Percentiles rank a stretch among this genome's conserved stretches.
Evolutionary conservation across 2,888 invertebrate species (phyloP).

Genomic region (Dryocosmus kuriphilus): DNA sequence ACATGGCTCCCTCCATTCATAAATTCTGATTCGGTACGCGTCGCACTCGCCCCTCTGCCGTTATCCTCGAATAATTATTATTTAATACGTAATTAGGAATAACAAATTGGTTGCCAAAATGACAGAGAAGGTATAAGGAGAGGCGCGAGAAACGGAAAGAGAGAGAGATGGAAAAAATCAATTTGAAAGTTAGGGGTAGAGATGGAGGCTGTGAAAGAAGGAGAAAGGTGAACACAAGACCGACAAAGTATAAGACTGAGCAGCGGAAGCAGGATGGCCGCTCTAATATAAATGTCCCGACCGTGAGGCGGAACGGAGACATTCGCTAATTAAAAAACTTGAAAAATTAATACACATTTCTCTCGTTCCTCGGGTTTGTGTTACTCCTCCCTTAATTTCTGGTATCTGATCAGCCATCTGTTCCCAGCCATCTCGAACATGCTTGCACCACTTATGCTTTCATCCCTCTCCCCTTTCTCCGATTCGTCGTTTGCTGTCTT

Average conservation of each 20-base stretch:
- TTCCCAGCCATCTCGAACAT: slow-evolving; percentile 64
- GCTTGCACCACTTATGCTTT: slow-evolving; percentile 40
- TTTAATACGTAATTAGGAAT: slow-evolving; percentile 72
- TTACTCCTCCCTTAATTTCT: slow-evolving; percentile 74
- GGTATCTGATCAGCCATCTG: slow-evolving; percentile 78
- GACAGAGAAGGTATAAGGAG: slow-evolving; percentile 54
- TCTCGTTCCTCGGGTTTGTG: slow-evolving; percentile 69
- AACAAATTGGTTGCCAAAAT: slow-evolving; percentile 65
- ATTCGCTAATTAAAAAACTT: slow-evolving; percentile 78
- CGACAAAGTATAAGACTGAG: slow-evolving; percentile 48
- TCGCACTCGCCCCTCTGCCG: slow-evolving; percentile 15
- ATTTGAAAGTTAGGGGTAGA: slow-evolving; percentile 15
- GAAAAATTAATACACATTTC: slow-evolving; percentile 78
- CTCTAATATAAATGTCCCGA: slow-evolving; percentile 77
- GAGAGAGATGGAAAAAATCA: slow-evolving; percentile 33
- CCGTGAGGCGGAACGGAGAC: slow-evolving; percentile 75
- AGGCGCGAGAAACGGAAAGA: slow-evolving; percentile 21
- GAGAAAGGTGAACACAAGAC: slow-evolving; percentile 44
- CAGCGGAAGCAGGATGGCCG: slow-evolving; percentile 61
- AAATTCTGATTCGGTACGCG: slow-evolving; percentile 61
- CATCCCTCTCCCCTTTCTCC: slow-evolving; percentile 44
- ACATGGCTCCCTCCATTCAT: slow-evolving; percentile 41
- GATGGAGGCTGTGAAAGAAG: slow-evolving; percentile 37
- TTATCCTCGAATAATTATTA: slow-evolving; percentile 63
- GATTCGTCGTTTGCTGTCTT: slow-evolving; percentile 46